Conservation (phyloP, 2,888 invertebrate genomes). For the Nomada ruficornis region DNA sequence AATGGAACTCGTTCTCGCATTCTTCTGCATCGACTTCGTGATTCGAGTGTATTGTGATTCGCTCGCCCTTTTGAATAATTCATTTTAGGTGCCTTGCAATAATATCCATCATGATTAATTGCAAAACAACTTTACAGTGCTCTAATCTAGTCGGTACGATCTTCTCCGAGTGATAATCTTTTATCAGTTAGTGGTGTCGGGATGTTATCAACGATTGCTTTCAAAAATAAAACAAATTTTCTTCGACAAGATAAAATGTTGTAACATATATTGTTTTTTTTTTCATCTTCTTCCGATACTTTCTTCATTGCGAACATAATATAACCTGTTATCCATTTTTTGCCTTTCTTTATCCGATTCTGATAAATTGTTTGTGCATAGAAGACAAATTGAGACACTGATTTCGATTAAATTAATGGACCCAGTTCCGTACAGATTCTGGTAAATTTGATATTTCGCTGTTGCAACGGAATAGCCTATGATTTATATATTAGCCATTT, state of each 20-base stretch:
- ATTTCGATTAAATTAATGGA: slow-evolving; percentile 7
- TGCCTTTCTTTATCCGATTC: neutral
- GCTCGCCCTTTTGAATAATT: slow-evolving; percentile 44
- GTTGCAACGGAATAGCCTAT: slow-evolving; percentile 13
- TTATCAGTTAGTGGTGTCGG: slow-evolving; percentile 39
- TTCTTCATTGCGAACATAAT: neutral
- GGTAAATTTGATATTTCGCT: neutral
- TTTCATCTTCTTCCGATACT: neutral
- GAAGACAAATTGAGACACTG: neutral
- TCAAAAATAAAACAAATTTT: slow-evolving; percentile 46
- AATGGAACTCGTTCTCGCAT: slow-evolving; percentile 53
- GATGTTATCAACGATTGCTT: slow-evolving; percentile 24
- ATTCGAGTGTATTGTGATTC: slow-evolving; percentile 14
- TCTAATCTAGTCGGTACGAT: slow-evolving; percentile 47
- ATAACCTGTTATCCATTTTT: neutral
- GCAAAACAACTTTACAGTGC: slow-evolving; percentile 27
- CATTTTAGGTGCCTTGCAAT: slow-evolving; percentile 32
- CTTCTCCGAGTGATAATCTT: slow-evolving; percentile 33
- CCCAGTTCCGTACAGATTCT: neutral
- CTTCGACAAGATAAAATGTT: slow-evolving; percentile 1
- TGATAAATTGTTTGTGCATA: neutral
- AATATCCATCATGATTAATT: slow-evolving; percentile 44
- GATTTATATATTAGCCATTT: slow-evolving; percentile 27
- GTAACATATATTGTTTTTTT: slow-evolving; percentile 1
- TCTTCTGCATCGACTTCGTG: slow-evolving; percentile 32